Percentiles rank a stretch among this genome's conserved stretches.
phyloP scores from a whole-genome alignment of 92 coral and sea anemone species.

The Epizoanthus fatuus region DNA sequence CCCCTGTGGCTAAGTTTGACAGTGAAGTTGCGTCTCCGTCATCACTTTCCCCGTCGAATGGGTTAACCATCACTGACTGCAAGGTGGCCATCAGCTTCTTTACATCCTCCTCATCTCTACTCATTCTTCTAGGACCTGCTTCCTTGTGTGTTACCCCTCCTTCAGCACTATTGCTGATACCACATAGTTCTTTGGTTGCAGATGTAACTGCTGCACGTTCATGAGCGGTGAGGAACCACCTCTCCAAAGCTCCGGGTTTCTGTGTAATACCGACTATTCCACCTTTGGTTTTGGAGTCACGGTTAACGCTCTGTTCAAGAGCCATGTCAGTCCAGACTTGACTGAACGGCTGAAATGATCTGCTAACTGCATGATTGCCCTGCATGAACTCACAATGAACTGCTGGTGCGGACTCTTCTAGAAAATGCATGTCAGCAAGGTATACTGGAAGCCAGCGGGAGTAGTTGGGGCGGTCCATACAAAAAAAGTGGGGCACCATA shows the following conservation, averaged over 20 bases:
- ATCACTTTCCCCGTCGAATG: too few species aligned
- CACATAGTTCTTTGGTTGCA: too few species aligned
- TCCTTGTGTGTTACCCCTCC: too few species aligned
- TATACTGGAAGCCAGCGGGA: constrained; percentile 73
- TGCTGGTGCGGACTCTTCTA: constrained; percentile 38
- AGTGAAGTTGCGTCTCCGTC: too few species aligned
- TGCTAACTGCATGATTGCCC: constrained; percentile 61
- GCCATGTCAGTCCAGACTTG: constrained; percentile 69
- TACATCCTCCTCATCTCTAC: too few species aligned
- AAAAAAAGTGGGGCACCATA: constrained; percentile 62
- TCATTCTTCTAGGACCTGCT: too few species aligned
- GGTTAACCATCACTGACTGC: too few species aligned
- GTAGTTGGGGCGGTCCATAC: constrained; percentile 66
- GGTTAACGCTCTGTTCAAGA: constrained; percentile 68
- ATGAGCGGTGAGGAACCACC: constrained; percentile 43
- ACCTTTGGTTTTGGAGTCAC: constrained; percentile 67
- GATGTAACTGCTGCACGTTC: constrained; percentile 26
- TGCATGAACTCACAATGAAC: constrained; percentile 52
- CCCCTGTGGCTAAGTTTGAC: too few species aligned
- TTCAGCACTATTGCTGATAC: too few species aligned
- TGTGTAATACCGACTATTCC: constrained; percentile 70
- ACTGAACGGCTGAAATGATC: constrained; percentile 57
- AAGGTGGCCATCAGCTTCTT: too few species aligned
- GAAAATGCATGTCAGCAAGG: constrained; percentile 49
- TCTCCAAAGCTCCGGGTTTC: constrained; percentile 55